Base-by-base conservation (phyloP, 2,888 invertebrate genomes). In the Rotaria magnacalcarata region DNA sequence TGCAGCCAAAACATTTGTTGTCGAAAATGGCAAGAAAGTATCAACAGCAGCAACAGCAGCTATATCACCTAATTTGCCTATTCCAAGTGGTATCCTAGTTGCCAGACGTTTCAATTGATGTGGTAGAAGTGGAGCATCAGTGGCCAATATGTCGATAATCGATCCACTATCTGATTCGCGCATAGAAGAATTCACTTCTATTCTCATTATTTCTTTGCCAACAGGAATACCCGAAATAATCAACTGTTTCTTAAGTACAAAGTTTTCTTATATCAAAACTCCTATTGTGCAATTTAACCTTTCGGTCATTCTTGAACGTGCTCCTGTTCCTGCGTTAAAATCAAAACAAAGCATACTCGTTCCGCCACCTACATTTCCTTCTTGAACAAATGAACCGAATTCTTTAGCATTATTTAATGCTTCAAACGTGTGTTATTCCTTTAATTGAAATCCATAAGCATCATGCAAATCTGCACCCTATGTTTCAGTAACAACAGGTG, bases 151-250 rank as follows among this genome's bases (percentile, higher is more conserved):
- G 11, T 34, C 67, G 27, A 67, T 67, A 67, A 67, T 67, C 16
- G 67, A 67, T 14, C 67, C 67, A 14, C 6, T 11, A 67, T 34
- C 67, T 67, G 27, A 34, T 14, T 67, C 34, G 8, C 8, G 67
- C 27, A 67, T 11, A 3, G 11, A 16, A 14, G 10, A 34, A 5
- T 34, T 34, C 16, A 2, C 34, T 10, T 34, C 67, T 4, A 67
- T 67, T 67, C 34, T 2, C 34, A 67, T 10, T 16, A 67, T 10
- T 67, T 67, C 67, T 67, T 67, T 27, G 7, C 67, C 67, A 34
- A 67, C 67, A 67, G 67, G 67, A 67, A 67, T 16, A 67, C 67
- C 67, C 10, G 67, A 27, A 34, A 67, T 67, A 67, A 34, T 67
- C 16, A 67, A 67, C 21, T 34, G 67, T 14, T 27, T 14, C 27